phyloP scores from a whole-genome alignment of 1,140 invertebrate genomes.

The Nasonia longicornis region DNA sequence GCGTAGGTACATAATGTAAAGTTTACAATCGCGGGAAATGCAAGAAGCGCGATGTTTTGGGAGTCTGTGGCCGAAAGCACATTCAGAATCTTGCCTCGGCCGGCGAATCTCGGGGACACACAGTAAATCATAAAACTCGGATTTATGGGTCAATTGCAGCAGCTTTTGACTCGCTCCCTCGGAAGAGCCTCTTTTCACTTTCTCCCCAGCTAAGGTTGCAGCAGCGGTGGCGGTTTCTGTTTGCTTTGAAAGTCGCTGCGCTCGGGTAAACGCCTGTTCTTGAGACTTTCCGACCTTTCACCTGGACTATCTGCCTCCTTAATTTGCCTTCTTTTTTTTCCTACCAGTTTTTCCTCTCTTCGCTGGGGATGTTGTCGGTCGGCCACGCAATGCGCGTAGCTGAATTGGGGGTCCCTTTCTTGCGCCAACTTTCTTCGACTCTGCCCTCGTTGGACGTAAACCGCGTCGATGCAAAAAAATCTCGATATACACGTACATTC shows the following conservation, averaged over 20 bases:
- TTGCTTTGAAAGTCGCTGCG: neutral
- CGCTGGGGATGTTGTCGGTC: neutral
- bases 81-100: constrained; percentile 50
- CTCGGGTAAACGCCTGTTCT: neutral
- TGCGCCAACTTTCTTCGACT: too few species aligned
- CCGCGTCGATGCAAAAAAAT: too few species aligned
- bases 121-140: constrained; percentile 56
- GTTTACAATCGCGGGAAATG: neutral
- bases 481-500: too few species aligned
- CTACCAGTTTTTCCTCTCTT: neutral
- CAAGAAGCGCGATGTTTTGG: constrained; percentile 53
- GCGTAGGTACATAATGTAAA: neutral
- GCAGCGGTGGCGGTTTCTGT: constrained; percentile 29
- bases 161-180: constrained; percentile 5
- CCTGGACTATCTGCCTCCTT: neutral
- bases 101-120: constrained; percentile 15
- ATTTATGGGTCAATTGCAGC: constrained; percentile 57
- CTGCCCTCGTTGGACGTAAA: too few species aligned
- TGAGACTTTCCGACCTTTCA: neutral
- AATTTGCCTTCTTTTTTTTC: neutral
- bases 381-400: too few species aligned
- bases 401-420: too few species aligned
- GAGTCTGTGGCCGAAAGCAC: constrained; percentile 50
- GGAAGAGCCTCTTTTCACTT: constrained; percentile 43
- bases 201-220: constrained; percentile 36